A percentile compares a stretch with the other conserved stretches of the same genome.
Evolutionary conservation across 1,140 invertebrate species (phyloP).

Genomic region (Drosophila kohkoa): DNA sequence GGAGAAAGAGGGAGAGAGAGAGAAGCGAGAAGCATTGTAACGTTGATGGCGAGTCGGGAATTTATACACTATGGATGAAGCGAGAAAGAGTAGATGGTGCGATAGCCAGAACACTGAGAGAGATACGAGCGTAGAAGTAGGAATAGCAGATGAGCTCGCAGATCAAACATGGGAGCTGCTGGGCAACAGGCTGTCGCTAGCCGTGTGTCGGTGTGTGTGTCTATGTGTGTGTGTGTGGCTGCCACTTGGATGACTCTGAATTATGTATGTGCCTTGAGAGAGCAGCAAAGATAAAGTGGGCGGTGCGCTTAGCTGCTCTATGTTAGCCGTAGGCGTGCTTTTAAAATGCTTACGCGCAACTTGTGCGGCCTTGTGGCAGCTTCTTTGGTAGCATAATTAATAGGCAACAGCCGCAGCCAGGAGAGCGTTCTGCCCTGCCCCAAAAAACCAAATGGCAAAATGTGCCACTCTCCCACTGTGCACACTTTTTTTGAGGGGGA

Average conservation of each 20-base stretch:
- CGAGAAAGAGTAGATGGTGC: slow-evolving; percentile 34
- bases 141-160: slow-evolving; percentile 20
- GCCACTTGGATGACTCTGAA: slow-evolving; percentile 16
- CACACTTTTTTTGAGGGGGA: too few relatives aligned
- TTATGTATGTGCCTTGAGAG: slow-evolving; percentile 37
- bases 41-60: slow-evolving; percentile 18
- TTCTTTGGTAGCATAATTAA: slow-evolving; percentile 72
- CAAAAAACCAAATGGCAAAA: slow-evolving; percentile 10
- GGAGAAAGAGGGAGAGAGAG: slow-evolving; percentile 37
- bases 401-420: slow-evolving; percentile 50
- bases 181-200: slow-evolving; percentile 17
- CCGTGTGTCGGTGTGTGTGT: too few relatives aligned
- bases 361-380: slow-evolving; percentile 31
- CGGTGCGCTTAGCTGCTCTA: neutral
- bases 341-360: slow-evolving; percentile 53
- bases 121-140: slow-evolving; percentile 8
- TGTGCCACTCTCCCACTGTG: slow-evolving; percentile 3
- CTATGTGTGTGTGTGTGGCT: too few relatives aligned
- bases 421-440: slow-evolving; percentile 17
- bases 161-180: slow-evolving; percentile 10
- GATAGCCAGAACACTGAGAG: slow-evolving; percentile 10
- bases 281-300: neutral
- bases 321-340: slow-evolving; percentile 41
- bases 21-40: slow-evolving; percentile 64
- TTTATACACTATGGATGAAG: slow-evolving; percentile 13